These are phyloP conservation scores for Epistrophe grossulariae DNA, from an alignment of 2,888 invertebrate genomes.

Conservation along the genomic window DNA sequence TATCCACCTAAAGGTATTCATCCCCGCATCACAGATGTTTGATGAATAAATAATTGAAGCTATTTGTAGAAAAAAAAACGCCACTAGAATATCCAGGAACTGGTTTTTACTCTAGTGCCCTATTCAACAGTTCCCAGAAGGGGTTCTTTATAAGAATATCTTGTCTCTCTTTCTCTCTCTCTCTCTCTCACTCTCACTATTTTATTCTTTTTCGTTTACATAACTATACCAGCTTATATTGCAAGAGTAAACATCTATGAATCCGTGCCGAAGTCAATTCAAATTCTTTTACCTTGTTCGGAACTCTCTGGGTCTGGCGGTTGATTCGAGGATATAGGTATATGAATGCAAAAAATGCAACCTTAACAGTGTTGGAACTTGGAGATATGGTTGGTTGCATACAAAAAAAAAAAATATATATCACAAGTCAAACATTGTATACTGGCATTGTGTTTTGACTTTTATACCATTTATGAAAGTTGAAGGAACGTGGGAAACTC, in stretches of 20 bases:
- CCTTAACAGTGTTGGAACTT: constrained; percentile 20
- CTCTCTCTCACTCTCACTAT: not conserved
- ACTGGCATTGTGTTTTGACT: constrained; percentile 62
- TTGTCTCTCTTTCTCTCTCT: not conserved
- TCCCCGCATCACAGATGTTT: constrained; percentile 64
- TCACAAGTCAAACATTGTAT: constrained; percentile 62
- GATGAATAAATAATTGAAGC: constrained; percentile 76
- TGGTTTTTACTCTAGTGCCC: constrained; percentile 52
- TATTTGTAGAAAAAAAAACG: constrained; percentile 64
- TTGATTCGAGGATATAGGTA: too few species aligned
- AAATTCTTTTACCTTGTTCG: constrained; percentile 43
- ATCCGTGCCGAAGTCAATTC: constrained; percentile 65
- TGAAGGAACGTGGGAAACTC: constrained; percentile 30
- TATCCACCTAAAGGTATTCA: constrained; percentile 36
- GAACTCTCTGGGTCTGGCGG: not conserved
- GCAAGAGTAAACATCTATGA: constrained; percentile 68
- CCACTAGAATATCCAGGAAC: constrained; percentile 49
- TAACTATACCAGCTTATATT: constrained; percentile 47
- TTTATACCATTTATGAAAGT: constrained; percentile 51
- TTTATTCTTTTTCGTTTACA: constrained; percentile 48
- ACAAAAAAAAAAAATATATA: not conserved
- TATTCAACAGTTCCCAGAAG: constrained; percentile 62
- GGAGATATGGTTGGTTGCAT: not conserved
- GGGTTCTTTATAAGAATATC: not conserved
- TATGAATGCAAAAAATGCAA: constrained; percentile 32